Percentiles rank a stretch among this genome's conserved stretches.
Evolutionary conservation across 2,113 vertebrate species (phyloP).

Genomic region (Thinocorus orbignyianus): DNA sequence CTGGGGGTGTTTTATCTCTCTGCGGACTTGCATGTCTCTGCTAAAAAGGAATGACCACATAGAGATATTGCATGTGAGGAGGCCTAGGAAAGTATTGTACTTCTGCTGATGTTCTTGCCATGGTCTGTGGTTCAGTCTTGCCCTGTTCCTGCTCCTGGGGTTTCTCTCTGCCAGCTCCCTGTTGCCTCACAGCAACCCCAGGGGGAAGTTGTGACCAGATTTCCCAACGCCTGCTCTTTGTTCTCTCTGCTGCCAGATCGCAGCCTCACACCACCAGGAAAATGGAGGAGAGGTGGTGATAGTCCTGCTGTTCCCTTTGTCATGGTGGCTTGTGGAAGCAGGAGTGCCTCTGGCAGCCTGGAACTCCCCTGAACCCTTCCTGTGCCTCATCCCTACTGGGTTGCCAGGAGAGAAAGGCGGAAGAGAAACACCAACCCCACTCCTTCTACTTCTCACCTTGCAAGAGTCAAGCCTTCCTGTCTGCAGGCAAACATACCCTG

Average conservation of each 20-base stretch:
- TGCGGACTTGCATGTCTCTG: not conserved
- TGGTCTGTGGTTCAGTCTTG: not conserved
- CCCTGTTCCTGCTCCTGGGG: not conserved
- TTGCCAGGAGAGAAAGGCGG: not conserved
- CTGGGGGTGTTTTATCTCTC: not conserved
- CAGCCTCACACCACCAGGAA: not conserved
- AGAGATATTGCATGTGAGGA: not conserved
- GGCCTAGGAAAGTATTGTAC: not conserved
- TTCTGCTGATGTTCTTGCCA: not conserved
- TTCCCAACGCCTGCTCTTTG: not conserved
- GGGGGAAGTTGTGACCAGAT: not conserved
- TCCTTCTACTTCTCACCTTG: accelerated
- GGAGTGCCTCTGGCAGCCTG: not conserved
- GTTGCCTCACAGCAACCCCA: not conserved
- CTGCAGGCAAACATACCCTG: not conserved
- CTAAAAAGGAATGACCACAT: not conserved
- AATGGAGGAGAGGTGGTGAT: not conserved
- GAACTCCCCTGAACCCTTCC: not conserved
- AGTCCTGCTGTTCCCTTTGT: not conserved
- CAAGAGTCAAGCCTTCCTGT: not conserved
- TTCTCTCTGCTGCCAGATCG: not conserved
- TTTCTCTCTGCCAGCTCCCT: not conserved
- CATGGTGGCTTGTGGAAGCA: not conserved
- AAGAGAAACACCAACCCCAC: not conserved
- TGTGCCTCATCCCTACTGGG: no score